Base-by-base conservation (phyloP, 2,797 vertebrate species). In the Pseudopleuronectes americanus region DNA sequence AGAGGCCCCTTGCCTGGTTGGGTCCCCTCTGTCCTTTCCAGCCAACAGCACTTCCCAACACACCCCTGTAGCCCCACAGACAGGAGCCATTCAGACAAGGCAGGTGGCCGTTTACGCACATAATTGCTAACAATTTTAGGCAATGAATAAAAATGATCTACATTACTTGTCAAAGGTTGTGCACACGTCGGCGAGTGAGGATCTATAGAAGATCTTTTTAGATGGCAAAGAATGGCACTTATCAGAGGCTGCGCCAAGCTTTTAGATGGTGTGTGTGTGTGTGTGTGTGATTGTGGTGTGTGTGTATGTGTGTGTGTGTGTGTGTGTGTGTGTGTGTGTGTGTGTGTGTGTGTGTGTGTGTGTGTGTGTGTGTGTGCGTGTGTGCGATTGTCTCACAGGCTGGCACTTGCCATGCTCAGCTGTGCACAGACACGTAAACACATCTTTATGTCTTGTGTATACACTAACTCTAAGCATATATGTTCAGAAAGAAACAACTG, bases 71-170 rank as follows among this genome's bases (percentile, higher is more conserved):
- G 84, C 87, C 96, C 95, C 93, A 95, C 95, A 96, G 97, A 96
- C 96, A 95, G 96, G 95, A 96, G 94, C 96, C 97, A 97, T 99
- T 99, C 98, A 99, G 96, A 95, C 96, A 95, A 97, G 96, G 97
- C 98, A 99, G 98, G 97, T 99, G 98, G 97, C 96, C 96, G 97
- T 96, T 98, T 98, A 97, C 96, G 94, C 96, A 97, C 96, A 96
- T 99, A 99, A 99, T 99, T 99, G 97, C 97, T 95, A 97, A 99
- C 98, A 99, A 99, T 99, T 99, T 99, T 97, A 97, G 97, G 97
- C 97, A 98, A 98, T 99, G 97, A 99, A 99, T 99, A 98, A 99
- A 99, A 99, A 99, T 98, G 96, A 98, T 98, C 97, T 98, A 97
- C 97, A 98, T 99, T 98, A 97, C 97, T 99, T 97, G 97, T 98